Conservation (phyloP, 2,113 vertebrate genomes). For the Megatriorchis doriae region DNA sequence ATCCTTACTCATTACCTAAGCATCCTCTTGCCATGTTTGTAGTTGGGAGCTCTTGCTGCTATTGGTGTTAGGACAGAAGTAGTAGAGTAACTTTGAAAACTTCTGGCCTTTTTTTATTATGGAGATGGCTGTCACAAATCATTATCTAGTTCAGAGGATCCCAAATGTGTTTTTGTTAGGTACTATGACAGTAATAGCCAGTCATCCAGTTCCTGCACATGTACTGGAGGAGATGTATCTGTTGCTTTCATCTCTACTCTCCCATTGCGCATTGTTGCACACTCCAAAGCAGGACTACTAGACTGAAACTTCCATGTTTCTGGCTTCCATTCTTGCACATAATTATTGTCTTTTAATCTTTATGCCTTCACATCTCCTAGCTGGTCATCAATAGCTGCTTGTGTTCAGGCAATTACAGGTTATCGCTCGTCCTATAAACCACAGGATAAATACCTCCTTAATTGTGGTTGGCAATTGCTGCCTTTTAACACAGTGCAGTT, state of each 20-base stretch:
- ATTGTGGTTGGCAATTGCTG: not conserved
- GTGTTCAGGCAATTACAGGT: not conserved
- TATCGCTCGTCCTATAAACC: not conserved
- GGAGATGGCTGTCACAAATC: not conserved
- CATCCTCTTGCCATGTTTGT: not conserved
- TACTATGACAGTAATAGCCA: not conserved
- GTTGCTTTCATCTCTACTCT: not conserved
- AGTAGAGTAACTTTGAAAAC: not conserved
- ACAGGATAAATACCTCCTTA: not conserved
- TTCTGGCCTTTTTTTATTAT: not conserved
- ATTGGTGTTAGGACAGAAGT: not conserved
- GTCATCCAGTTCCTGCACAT: not conserved
- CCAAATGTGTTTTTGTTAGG: not conserved
- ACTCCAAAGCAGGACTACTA: not conserved
- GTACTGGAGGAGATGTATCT: not conserved
- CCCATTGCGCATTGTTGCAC: fast-evolving
- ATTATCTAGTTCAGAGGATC: not conserved
- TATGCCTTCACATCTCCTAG: not conserved
- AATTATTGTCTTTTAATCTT: not conserved
- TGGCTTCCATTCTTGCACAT: not conserved
- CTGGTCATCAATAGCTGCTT: not conserved
- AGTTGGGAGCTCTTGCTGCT: not conserved
- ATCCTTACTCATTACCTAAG: not conserved
- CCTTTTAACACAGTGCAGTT: not conserved
- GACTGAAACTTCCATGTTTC: not conserved